Base-by-base conservation (phyloP, 2,888 invertebrate genomes). In the Troides helena region DNA sequence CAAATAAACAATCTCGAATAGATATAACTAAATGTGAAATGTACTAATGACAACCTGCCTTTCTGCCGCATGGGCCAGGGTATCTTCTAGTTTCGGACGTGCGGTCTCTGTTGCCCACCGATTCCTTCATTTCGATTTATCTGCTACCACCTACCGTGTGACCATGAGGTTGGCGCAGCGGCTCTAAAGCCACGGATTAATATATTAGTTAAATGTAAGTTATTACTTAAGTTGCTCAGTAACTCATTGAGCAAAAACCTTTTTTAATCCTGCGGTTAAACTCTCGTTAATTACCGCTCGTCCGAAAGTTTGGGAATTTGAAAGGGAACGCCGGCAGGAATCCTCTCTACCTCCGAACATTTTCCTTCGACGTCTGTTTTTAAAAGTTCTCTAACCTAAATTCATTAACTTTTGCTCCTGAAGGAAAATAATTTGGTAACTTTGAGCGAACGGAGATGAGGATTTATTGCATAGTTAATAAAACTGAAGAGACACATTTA, bases 221-320 rank as follows among this genome's bases (percentile, higher is more conserved):
- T 1, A 39, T 39, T 39, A 8, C 39, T 39, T 39, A 39, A 39
- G 10, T 39, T 30, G 30, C 7, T 39, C 7, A 10, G 7, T 39
- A 10, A 10, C 39, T 10, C 39, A 39, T 7, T 10, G 39, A 39
- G 25, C 23, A 43, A 64, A 64, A 56, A 58, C 23, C 43, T 39
- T 65, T 65, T 61, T 18, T 58, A 43, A 53, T 25, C 23, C 57
- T 39, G 18, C 57, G 39, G 57, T 43, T 58, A 43, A 43, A 43
- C 58, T 43, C 58, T 58, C 58, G 58, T 65, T 65, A 58, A 65
- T 58, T 65, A 65, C 23, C n/a, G 65, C 43, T 39, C 39, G 10
- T 39, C 39, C 18, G 43, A 65, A 65, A 23, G 56, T 65, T 43
- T 43, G 43, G 58, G 17, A 57, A 43, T 65, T 57, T 57, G 10